Base-by-base conservation (phyloP, 64 coral and sea anemone species). In the Montipora cactus region DNA sequence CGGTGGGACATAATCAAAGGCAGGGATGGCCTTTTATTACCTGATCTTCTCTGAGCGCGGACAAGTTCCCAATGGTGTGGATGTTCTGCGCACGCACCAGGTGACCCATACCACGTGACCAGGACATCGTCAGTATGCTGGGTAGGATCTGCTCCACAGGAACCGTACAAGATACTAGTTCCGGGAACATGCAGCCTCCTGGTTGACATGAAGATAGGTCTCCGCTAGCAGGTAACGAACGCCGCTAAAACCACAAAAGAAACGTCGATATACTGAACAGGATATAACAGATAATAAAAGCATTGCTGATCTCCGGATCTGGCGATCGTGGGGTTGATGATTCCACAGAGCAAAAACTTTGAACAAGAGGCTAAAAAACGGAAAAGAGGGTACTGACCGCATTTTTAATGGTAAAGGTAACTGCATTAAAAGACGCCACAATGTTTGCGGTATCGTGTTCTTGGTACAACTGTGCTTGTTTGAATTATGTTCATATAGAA, bases 61-160 rank as follows among this genome's bases (percentile, higher is more conserved):
- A 99, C 57, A 99, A 69, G 80, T 96, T 99, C 14, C 98, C 98
- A 20, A 99, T 94, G 12, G 98, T 99, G 59, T 95, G 88, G 67
- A 99, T 99, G 75, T 99, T 99, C 72, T 99, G 98, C 48, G 98
- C 98, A 76, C 96, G 95, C 47, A 99, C 92, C 79, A 99, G 79
- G 76, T 99, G 98, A 93, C 95, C 93, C 22, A 99, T 93, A 70
- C 98, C 98, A 90, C 98, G 98, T 94, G 95, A 96, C 95, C 95
- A 99, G 59, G 90, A 96, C 44, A 87, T 94, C 8, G 98, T 81
- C 71, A 90, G 81, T 18, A 99, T 81, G 4, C 95, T 94, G 7
- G 98, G 98, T 21, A 99, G 87, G 66, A 99, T 99, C 72, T 99
- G 98, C 67, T 99, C 98, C 16, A 99, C 98, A 75, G 98, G 95